Evolutionary conservation across 1,140 invertebrate genomes (phyloP).

Genomic region (Plectrocnemia conspersa): DNA sequence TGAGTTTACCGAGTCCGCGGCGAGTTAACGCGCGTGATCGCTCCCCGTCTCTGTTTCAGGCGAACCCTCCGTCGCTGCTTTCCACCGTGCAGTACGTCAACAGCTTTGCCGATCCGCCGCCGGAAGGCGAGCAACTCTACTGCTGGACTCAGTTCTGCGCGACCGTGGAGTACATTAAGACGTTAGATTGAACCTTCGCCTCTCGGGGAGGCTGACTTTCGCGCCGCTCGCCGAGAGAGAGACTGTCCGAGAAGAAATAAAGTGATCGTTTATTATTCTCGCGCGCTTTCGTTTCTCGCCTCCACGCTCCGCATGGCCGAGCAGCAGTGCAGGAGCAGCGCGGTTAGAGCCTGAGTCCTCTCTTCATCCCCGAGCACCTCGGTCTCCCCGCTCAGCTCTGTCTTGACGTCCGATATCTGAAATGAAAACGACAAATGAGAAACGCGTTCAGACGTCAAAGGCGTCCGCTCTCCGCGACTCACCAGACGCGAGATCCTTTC

Average conservation of each 20-base stretch:
- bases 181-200: constrained; percentile 62
- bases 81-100: constrained; percentile 96
- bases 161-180: constrained; percentile 97
- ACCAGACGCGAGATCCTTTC: constrained; percentile 40
- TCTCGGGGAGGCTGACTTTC: neutral
- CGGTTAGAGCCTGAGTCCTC: constrained; percentile 72
- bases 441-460: no score
- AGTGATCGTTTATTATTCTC: no score
- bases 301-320: constrained; percentile 64
- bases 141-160: constrained; percentile 99
- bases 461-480: neutral
- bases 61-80: constrained; percentile 90
- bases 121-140: constrained; percentile 91
- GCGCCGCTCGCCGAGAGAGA: constrained; percentile 9
- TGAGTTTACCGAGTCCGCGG: no score
- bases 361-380: constrained; percentile 57
- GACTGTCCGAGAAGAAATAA: no score
- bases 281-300: no score
- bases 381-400: constrained; percentile 62
- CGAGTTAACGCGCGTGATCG: no score
- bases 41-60: constrained; percentile 59
- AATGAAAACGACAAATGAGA: constrained; percentile 35
- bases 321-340: constrained; percentile 82
- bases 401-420: constrained; percentile 70
- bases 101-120: constrained; percentile 79